Conservation (phyloP, 1,140 invertebrate genomes). For the Neotoxoptera formosana region DNA sequence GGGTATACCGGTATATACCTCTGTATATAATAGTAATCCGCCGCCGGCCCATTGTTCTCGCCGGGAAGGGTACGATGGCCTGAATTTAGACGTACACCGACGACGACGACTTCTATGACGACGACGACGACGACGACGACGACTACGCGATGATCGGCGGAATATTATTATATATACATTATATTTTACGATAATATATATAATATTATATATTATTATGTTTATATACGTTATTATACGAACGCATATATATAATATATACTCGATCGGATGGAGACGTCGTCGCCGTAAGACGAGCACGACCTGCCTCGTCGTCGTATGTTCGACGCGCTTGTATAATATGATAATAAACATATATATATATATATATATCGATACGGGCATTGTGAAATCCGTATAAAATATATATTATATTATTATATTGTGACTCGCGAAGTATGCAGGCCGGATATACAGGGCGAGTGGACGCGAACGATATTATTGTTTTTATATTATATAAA, state of each 20-base stretch:
- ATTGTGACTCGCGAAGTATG: neutral
- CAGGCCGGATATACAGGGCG: neutral
- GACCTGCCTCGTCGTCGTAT: neutral
- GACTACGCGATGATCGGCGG: conserved; percentile 31
- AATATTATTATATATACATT: conserved; percentile 24
- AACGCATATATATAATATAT: too few species aligned
- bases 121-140: conserved; percentile 2
- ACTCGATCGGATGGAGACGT: conserved; percentile 31
- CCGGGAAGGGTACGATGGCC: conserved; percentile 31
- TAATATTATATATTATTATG: neutral
- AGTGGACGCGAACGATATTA: neutral
- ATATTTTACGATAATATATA: neutral
- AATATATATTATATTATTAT: neutral
- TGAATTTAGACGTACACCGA: conserved; percentile 49
- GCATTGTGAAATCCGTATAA: neutral
- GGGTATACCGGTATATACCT: neutral
- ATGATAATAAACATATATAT: too few species aligned
- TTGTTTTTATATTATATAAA: neutral
- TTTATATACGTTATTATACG: neutral
- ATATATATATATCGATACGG: too few species aligned
- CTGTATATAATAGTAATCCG: neutral
- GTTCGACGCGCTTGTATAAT: neutral
- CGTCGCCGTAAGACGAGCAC: neutral
- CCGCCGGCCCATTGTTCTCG: neutral
- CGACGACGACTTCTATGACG: neutral